Evolutionary conservation across 2,797 vertebrate genomes (phyloP).

Genomic region (Mus minutoides): DNA sequence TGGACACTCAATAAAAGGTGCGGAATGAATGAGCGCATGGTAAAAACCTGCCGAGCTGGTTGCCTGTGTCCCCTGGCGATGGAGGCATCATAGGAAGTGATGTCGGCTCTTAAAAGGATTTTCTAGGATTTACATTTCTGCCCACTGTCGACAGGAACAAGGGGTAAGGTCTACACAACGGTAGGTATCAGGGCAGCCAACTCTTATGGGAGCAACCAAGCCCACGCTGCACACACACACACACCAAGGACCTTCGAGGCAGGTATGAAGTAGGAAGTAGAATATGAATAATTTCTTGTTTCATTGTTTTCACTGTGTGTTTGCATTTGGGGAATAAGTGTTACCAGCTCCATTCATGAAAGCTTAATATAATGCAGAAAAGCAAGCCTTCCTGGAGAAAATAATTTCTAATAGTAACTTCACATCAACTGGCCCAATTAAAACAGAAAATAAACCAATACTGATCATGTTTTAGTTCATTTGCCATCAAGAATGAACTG

Average conservation of each 20-base stretch:
- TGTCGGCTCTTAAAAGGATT: neutral
- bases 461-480: neutral
- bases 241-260: neutral
- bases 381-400: conserved; percentile 38
- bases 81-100: neutral
- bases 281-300: conserved; percentile 40
- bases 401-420: neutral
- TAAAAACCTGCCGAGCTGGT: neutral
- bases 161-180: neutral
- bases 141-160: neutral
- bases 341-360: conserved; percentile 24
- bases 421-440: neutral
- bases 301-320: neutral
- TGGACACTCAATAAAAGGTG: neutral
- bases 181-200: neutral
- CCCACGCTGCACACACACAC: neutral
- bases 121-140: conserved; percentile 48
- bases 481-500: neutral
- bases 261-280: conserved; percentile 26
- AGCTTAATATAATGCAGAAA: conserved; percentile 15
- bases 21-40: neutral
- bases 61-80: neutral
- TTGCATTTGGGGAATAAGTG: neutral
- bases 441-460: neutral
- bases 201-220: neutral